These are phyloP conservation scores for Xiphorhynchus elegans DNA, from an alignment of 2,113 vertebrate genomes.

Conservation along the genomic window DNA sequence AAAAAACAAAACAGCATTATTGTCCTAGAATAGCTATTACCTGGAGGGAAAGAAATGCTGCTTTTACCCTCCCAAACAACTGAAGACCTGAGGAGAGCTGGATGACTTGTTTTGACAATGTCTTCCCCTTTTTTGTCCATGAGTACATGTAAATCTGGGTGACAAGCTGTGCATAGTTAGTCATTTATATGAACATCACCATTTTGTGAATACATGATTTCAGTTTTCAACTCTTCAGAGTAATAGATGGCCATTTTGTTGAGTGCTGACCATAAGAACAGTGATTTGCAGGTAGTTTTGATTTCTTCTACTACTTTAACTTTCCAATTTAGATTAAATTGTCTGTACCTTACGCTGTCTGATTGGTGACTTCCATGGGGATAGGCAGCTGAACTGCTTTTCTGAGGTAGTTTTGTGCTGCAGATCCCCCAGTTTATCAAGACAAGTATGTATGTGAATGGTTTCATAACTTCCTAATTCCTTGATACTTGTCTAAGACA, in stretches of 20 bases:
- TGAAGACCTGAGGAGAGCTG: background rate
- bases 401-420: background rate
- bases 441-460: background rate
- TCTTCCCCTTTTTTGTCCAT: background rate
- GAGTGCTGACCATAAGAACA: background rate
- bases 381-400: background rate
- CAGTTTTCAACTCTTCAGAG: background rate
- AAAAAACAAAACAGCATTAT: background rate
- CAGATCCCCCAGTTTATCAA: background rate
- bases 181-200: background rate
- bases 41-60: background rate
- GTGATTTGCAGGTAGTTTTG: background rate
- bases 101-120: background rate
- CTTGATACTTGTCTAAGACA: background rate
- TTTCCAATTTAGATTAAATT: background rate
- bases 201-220: background rate
- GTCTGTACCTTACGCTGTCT: background rate
- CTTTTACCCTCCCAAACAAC: background rate
- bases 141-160: background rate
- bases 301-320: background rate
- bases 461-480: background rate
- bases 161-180: background rate
- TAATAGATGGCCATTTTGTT: background rate
- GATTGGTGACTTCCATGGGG: background rate
- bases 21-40: background rate